phyloP scores from a whole-genome alignment of 2,797 vertebrate species.

The Phataginus tetradactyla region DNA sequence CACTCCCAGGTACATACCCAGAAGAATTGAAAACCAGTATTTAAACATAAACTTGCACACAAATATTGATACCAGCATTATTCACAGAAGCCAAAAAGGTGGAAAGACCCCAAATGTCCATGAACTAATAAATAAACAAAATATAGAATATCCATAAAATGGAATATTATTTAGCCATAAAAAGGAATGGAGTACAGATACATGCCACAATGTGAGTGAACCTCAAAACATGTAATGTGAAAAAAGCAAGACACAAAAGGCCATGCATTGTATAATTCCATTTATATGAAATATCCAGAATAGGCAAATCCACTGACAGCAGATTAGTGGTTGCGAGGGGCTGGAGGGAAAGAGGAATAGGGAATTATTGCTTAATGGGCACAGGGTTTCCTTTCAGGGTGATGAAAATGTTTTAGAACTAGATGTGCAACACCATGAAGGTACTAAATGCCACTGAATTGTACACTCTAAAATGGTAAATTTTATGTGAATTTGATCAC shows the following conservation, averaged over 20 bases:
- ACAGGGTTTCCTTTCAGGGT: background rate
- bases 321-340: background rate
- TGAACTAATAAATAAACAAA: slow-evolving; percentile 40
- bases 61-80: slow-evolving; percentile 17
- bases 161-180: slow-evolving; percentile 45
- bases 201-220: background rate
- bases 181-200: background rate
- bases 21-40: slow-evolving; percentile 41
- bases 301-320: slow-evolving; percentile 20
- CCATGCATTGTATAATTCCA: background rate
- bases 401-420: slow-evolving; percentile 53
- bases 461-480: slow-evolving; percentile 15
- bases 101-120: slow-evolving; percentile 34
- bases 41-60: slow-evolving; percentile 41
- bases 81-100: slow-evolving; percentile 41
- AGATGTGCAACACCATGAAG: slow-evolving; percentile 8
- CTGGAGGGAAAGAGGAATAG: background rate
- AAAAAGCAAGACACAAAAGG: slow-evolving; percentile 45
- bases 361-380: background rate
- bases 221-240: slow-evolving; percentile 44
- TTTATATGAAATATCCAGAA: slow-evolving; percentile 52
- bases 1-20: background rate
- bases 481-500: slow-evolving; percentile 26
- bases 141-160: background rate
- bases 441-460: slow-evolving; percentile 13